phyloP scores from a whole-genome alignment of 2,113 vertebrate species.

The Corvus moneduloides region DNA sequence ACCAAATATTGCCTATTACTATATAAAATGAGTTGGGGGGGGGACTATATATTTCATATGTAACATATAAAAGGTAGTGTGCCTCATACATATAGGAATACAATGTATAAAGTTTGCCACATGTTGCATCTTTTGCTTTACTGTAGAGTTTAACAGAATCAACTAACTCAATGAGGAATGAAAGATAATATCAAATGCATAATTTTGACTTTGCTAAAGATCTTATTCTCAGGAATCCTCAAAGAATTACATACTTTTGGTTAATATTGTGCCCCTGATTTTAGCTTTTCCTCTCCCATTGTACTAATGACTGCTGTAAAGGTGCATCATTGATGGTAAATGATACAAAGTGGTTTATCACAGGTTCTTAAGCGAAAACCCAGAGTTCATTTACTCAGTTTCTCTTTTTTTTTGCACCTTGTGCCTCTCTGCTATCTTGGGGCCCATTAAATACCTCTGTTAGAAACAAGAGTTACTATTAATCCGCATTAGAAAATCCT shows the following conservation, averaged over 20 bases:
- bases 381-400: background rate
- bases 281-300: background rate
- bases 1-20: background rate
- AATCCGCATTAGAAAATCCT: background rate
- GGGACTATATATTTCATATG: background rate
- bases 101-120: background rate
- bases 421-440: background rate
- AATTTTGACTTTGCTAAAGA: background rate
- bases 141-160: background rate
- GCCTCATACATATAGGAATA: background rate
- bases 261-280: background rate
- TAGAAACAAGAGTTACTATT: background rate
- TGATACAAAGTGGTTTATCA: background rate
- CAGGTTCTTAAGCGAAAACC: background rate
- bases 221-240: background rate
- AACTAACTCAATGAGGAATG: background rate
- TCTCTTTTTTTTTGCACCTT: background rate
- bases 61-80: background rate
- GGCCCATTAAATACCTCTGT: background rate
- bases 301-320: background rate
- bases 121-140: background rate
- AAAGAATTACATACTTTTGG: background rate
- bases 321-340: background rate
- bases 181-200: background rate
- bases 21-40: background rate